Conservation (phyloP, 2,113 vertebrate genomes). For the Regulus satrapa region DNA sequence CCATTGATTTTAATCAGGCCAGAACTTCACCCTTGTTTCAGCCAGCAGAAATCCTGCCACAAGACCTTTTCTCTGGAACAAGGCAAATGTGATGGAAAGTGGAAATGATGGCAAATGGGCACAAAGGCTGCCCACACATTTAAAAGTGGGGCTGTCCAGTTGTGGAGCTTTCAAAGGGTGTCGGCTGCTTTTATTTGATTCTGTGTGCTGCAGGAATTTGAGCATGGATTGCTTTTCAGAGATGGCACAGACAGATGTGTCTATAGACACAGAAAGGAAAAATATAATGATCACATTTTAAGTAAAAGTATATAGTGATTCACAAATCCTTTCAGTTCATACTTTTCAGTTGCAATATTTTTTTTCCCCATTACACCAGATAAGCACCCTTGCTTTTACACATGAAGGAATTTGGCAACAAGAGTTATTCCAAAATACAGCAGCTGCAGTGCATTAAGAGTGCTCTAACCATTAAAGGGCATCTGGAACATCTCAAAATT, state of each 20-base stretch:
- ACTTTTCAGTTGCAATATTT: background rate
- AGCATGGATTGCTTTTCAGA: background rate
- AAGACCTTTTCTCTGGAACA: background rate
- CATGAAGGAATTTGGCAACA: background rate
- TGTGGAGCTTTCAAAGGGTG: background rate
- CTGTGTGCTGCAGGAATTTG: background rate
- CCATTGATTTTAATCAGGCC: conserved; percentile 29
- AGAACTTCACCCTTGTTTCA: conserved; percentile 34
- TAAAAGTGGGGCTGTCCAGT: background rate
- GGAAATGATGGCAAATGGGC: background rate
- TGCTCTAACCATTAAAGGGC: conserved; percentile 27
- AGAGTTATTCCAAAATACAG: background rate
- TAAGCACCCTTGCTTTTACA: conserved; percentile 6
- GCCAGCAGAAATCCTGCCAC: conserved; percentile 34
- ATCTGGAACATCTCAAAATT: conserved; percentile 48
- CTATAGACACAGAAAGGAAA: background rate
- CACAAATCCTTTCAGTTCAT: background rate
- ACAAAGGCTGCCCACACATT: background rate
- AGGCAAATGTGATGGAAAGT: background rate
- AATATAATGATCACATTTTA: background rate
- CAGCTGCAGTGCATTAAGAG: conserved; percentile 41
- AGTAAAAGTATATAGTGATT: background rate
- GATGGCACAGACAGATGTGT: background rate
- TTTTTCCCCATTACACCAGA: background rate
- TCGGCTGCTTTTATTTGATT: background rate